phyloP scores from a whole-genome alignment of 2,113 vertebrate genomes.

The Symphodus melops region DNA sequence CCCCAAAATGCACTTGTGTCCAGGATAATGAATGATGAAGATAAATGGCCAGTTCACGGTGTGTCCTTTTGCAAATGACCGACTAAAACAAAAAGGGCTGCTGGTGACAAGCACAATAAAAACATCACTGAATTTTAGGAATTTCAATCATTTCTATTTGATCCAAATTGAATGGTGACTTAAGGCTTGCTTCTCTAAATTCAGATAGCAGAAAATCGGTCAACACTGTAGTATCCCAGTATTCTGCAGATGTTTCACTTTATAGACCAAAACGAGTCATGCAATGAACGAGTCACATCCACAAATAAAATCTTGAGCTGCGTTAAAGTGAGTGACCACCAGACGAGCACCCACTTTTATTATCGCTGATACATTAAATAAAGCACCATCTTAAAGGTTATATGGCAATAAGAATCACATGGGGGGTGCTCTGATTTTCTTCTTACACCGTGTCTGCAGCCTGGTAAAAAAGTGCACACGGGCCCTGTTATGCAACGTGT shows the following conservation, averaged over 20 bases:
- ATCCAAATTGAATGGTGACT: not conserved
- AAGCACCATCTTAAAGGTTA: not conserved
- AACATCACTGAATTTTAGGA: not conserved
- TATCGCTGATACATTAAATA: not conserved
- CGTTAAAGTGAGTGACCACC: not conserved
- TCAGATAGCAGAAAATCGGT: not conserved
- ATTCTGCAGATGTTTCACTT: constrained; percentile 37
- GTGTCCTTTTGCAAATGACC: constrained; percentile 24
- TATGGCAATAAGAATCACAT: constrained; percentile 11
- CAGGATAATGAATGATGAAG: not conserved
- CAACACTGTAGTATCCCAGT: not conserved
- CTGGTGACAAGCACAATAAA: not conserved
- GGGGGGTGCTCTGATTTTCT: not conserved
- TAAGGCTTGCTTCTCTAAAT: not conserved
- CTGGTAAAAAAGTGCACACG: constrained; percentile 49
- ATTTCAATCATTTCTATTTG: not conserved
- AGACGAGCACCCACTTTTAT: not conserved
- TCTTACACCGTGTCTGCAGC: constrained; percentile 30
- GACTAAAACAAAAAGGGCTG: constrained; percentile 8
- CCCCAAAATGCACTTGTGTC: constrained; percentile 13
- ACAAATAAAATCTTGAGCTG: not conserved
- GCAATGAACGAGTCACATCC: constrained; percentile 29
- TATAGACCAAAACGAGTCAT: constrained; percentile 9
- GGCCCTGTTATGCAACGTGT: constrained; percentile 65
- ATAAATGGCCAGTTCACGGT: not conserved